A percentile compares a stretch with the other conserved stretches of the same genome.
phyloP scores from a whole-genome alignment of 1,140 invertebrate species.

The Drosophila lacteicornis region DNA sequence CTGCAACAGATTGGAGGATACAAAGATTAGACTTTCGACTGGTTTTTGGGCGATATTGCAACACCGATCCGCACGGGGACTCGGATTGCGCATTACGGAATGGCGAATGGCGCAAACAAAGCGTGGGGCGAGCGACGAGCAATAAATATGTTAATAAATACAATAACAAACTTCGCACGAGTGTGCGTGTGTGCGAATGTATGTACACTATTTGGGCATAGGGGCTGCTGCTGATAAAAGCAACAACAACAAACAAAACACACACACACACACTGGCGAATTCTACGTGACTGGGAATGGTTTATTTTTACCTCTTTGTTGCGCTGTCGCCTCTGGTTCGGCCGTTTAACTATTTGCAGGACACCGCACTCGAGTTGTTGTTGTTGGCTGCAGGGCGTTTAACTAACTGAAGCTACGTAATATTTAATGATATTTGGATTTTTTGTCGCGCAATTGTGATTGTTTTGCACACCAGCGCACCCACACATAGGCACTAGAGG shows the following conservation, averaged over 20 bases:
- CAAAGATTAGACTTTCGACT: constrained; percentile 4
- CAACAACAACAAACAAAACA: constrained; percentile 80
- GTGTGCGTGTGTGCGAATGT: constrained; percentile 24
- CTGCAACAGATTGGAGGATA: constrained; percentile 38
- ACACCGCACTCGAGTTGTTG: constrained; percentile 14
- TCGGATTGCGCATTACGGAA: constrained; percentile 61
- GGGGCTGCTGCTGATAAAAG: constrained; percentile 55
- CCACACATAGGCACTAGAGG: constrained; percentile 21
- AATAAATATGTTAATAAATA: constrained; percentile 63
- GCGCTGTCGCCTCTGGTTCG: constrained; percentile 6
- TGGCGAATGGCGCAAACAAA: constrained; percentile 59
- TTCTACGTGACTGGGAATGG: constrained; percentile 44
- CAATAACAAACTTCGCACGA: constrained; percentile 52
- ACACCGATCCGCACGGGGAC: constrained; percentile 9
- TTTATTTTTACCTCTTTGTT: constrained; percentile 56
- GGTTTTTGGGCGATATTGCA: constrained; percentile 6
- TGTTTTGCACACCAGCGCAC: constrained; percentile 57
- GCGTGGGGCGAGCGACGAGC: constrained; percentile 43
- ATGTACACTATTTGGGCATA: constrained; percentile 54
- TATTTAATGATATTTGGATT: constrained; percentile 54
- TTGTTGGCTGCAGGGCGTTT: constrained; percentile 5
- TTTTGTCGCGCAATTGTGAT: constrained; percentile 80
- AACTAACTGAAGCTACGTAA: constrained; percentile 47
- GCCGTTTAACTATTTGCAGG: constrained; percentile 20
- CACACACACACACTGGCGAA: constrained; percentile 41